Evolutionary conservation across 1,140 invertebrate species (phyloP), one percentile per base, ranked within the genome.

Genomic region (Homarus americanus): DNA sequence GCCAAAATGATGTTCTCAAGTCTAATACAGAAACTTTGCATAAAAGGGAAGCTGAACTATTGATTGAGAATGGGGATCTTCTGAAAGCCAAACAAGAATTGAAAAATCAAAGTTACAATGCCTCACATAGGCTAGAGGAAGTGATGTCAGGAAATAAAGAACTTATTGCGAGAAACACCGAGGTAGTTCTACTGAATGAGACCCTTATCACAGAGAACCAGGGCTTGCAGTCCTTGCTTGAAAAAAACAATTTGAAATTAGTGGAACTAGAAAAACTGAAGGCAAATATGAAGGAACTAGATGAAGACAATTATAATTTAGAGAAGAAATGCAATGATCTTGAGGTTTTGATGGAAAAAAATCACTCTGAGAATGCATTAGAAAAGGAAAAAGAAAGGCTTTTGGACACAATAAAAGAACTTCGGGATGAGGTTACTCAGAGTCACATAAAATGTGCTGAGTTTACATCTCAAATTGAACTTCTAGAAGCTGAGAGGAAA

Each of bases 141-240:
- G 82, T 72, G 12, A 34, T 84, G 20, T 84, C 82, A 12, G 82
- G 82, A 40, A 84, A 84, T 72, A 41, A 41, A 41, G 63, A 72
- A 38, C 53, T 84, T 17, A 40, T 84, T 69, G 63, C 82, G 3
- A 66, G 63, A 24, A 84, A 84, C 58, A 69, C 82, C 5, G 82
- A 84, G n/a, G 17, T 84, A 9, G 82, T 69, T 12, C 36, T 84
- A 36, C 53, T 72, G 38, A 84, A 84, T 44, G 82, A 84, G 24
- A 9, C 36, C 9, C 63, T 84, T n/a, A n/a, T 84, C 7, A 17
- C 40, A 10, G 63, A 84, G 63, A 84, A 69, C 10, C 58, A 84
- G 53, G n/a, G 36, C 9, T 58, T 84, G 5, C 20, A 72, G 63
- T 12, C 24, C 9, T 40, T 36, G 28, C 41, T 44, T 44, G 24